These are phyloP conservation scores for Sinella curviseta DNA, from an alignment of 1,140 invertebrate species.

Conservation along the genomic window DNA sequence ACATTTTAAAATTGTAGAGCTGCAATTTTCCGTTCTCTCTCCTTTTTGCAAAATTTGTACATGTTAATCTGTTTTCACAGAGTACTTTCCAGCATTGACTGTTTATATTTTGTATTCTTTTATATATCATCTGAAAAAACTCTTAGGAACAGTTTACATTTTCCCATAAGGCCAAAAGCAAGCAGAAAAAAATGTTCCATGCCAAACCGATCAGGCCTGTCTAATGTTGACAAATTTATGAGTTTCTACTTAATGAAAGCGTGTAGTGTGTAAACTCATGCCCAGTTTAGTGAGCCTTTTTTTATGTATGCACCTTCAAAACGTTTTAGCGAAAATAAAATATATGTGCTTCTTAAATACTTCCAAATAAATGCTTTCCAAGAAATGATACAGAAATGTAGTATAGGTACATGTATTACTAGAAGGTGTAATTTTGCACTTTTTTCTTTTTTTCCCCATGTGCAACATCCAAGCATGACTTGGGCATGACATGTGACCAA, in stretches of 20 bases:
- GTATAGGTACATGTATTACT: not conserved
- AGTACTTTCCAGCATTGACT: no score
- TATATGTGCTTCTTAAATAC: not conserved
- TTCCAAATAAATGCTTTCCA: not conserved
- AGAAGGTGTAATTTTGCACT: no score
- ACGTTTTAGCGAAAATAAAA: not conserved
- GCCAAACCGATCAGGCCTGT: conserved; percentile 3
- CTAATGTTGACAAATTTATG: conserved; percentile 25
- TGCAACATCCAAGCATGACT: not conserved
- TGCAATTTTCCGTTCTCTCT: no score
- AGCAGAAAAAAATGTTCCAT: not conserved
- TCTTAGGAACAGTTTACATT: no score
- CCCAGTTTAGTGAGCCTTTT: not conserved
- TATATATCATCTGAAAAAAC: no score
- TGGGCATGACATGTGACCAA: no score
- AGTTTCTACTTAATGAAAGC: conserved; percentile 1
- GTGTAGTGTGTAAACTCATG: not conserved
- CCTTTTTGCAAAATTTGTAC: no score
- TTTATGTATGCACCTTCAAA: not conserved
- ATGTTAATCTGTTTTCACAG: no score
- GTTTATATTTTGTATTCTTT: no score
- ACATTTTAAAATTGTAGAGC: no score
- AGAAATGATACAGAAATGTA: not conserved
- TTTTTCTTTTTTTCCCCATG: no score
- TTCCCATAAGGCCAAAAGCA: no score